Evolutionary conservation across 2,113 vertebrate genomes (phyloP), one percentile per base, ranked within the genome.

Genomic region (Sinocyclocheilus anophthalmus): DNA sequence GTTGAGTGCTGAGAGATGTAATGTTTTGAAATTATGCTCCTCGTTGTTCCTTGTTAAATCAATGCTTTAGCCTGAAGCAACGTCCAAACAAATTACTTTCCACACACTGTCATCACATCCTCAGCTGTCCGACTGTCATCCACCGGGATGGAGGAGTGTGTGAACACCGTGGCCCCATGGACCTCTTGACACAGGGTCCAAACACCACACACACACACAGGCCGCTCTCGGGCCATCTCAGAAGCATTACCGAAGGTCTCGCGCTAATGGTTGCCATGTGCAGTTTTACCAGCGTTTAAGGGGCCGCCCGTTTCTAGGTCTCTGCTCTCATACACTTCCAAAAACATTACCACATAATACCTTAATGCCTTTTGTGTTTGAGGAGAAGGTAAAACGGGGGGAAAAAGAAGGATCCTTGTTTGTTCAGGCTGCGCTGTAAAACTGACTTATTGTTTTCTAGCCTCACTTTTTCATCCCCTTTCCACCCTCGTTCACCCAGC

Each of bases 231-330:
- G 92, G 93, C 92, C 93, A 93, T 91, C 93, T 93, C 91, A 93
- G 85, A 91, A 93, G 90, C 94, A 95, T 96, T 95, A 95, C 92
- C 76, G 86, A 94, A 92, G 91, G 93, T 91, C 93, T 94, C 89
- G 93, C 89, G 89, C 91, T 96, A 96, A 96, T 96, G 92, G 94
- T 94, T 95, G 94, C 95, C 94, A 96, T 95, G 94, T 96, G 95
- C 90, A 63, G 90, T 92, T 92, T 91, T 94, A 91, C 91, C 93
- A 90, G 91, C 91, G 90, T 94, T 94, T 93, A 91, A 93, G 93
- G 91, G 90, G 88, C 88, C 83, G 78, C 84, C 81, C 39, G 83
- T 67, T 69, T 81, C 81, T 79, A 83, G 90, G 91, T 92, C 91
- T 92, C 85, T 91, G 92, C 91, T 93, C 93, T 92, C 90, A 89